Base-by-base conservation (phyloP, 2,888 invertebrate species). In the Acrobasis repandana region DNA sequence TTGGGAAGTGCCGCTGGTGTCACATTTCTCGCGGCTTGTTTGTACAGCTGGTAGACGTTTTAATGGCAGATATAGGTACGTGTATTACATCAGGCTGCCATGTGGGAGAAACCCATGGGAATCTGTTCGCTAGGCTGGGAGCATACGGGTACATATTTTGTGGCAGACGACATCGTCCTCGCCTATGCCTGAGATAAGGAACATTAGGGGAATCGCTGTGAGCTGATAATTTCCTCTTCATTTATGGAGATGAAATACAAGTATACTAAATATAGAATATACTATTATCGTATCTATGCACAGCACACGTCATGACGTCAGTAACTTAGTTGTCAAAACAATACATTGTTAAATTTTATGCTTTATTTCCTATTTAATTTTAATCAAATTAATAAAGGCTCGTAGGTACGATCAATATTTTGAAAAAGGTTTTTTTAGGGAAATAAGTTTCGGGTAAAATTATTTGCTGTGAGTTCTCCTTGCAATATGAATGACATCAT, bases 71-170 rank as follows among this genome's bases (percentile, higher is more conserved):
- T 34, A 33, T 51, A 52, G 9, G 36, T 36, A 52, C 9, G 36
- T 36, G 15, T 52, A 36, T 52, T 52, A 52, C 51, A 51, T 52
- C 16, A 36, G 52, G 66, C 68, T 70, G 70, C 67, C 70, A 67
- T 65, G 59, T 62, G 58, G 58, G 58, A 61, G 49, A 63, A 56
- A 56, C 15, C 36, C 52, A 52, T 52, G 52, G 52, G 52, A 52
- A 52, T 36, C 11, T 33, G 50, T 50, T 16, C 16, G 52, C 15
- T 16, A 3, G 36, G n/a, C 14, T 5, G 15, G 11, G 52, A 16
- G 16, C 52, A 16, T 16, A 52, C 52, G 52, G 52, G 52, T 1
- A 16, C 4, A 52, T 36, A 51, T 34, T 52, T 52, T n/a, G n/a
- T 15, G 33, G 10, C 38, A 38, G n/a, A n/a, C 43, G 43, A 14